These are phyloP conservation scores for Phenganax subtilis DNA, from an alignment of 92 coral and sea anemone species.

Conservation along the genomic window DNA sequence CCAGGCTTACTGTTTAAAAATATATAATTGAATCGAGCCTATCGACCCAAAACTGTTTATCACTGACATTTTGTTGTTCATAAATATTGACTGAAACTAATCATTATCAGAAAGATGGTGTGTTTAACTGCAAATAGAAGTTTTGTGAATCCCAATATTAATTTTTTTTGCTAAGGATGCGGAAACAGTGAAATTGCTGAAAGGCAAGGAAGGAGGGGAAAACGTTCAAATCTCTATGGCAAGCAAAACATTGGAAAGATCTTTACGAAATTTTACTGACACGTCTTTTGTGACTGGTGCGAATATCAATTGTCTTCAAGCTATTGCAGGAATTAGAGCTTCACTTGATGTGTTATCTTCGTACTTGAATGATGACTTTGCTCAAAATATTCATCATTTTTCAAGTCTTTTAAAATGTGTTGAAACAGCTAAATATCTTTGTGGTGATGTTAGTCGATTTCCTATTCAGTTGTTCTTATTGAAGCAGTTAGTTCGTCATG, in stretches of 20 bases:
- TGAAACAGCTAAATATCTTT: conserved; percentile 43
- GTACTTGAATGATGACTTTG: background rate
- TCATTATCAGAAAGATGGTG: no score
- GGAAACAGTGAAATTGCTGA: conserved; percentile 4
- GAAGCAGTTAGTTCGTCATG: conserved; percentile 57
- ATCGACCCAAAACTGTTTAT: no score
- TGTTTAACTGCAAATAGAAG: background rate
- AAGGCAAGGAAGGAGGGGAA: background rate
- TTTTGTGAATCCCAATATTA: background rate
- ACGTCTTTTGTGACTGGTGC: background rate
- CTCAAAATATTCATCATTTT: conserved; percentile 10
- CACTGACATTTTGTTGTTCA: no score
- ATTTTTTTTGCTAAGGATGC: background rate
- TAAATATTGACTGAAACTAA: no score
- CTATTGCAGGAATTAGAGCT: conserved; percentile 46
- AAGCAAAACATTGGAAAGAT: background rate
- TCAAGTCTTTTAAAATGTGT: conserved; percentile 26
- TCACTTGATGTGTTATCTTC: background rate
- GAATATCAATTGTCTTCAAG: conserved; percentile 55
- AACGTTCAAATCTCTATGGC: background rate
- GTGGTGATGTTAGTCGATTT: conserved; percentile 26
- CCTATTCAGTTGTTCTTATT: conserved; percentile 52
- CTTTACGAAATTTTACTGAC: background rate
- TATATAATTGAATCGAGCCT: no score
- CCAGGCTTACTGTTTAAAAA: no score